phyloP scores from a whole-genome alignment of 1,140 invertebrate genomes.

The Mycetomoellerius zeteki region DNA sequence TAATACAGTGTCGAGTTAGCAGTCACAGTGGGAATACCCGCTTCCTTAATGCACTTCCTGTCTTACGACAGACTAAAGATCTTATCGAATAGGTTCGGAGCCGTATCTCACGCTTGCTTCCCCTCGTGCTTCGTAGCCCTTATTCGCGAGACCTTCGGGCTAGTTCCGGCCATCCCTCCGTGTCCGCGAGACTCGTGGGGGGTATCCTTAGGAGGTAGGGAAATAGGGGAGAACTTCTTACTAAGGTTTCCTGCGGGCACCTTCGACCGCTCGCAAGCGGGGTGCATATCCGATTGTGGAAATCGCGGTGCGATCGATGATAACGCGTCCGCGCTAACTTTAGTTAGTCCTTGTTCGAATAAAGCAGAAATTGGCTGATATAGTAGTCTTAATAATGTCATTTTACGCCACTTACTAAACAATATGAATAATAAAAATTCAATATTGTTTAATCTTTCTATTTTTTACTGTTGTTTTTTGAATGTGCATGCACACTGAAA shows the following conservation, averaged over 20 bases:
- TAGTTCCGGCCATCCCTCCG: constrained; percentile 75
- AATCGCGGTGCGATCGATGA: constrained; percentile 54
- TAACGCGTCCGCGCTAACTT: constrained; percentile 38
- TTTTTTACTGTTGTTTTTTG: not conserved
- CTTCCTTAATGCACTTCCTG: constrained; percentile 72
- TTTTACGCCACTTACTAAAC: not conserved
- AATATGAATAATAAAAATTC: constrained; percentile 6
- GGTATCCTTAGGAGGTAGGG: constrained; percentile 58
- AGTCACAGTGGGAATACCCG: constrained; percentile 56
- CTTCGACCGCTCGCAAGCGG: constrained; percentile 35
- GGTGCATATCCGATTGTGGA: constrained; percentile 62
- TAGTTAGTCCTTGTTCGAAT: not conserved
- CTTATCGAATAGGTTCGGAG: constrained; percentile 65
- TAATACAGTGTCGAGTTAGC: constrained; percentile 56
- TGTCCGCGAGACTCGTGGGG: constrained; percentile 66
- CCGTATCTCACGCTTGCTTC: constrained; percentile 73
- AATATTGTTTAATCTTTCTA: not conserved
- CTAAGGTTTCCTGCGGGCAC: constrained; percentile 55
- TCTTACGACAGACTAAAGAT: constrained; percentile 66
- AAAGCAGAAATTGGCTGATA: constrained; percentile 8
- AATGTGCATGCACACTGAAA: not conserved
- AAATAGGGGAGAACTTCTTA: constrained; percentile 61
- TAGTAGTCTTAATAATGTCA: not conserved
- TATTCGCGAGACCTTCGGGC: constrained; percentile 66
- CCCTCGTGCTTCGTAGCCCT: constrained; percentile 66